Evolutionary conservation across 2,888 invertebrate genomes (phyloP), one percentile per base, ranked within the genome.

Genomic region (Ephialtes manifestator): DNA sequence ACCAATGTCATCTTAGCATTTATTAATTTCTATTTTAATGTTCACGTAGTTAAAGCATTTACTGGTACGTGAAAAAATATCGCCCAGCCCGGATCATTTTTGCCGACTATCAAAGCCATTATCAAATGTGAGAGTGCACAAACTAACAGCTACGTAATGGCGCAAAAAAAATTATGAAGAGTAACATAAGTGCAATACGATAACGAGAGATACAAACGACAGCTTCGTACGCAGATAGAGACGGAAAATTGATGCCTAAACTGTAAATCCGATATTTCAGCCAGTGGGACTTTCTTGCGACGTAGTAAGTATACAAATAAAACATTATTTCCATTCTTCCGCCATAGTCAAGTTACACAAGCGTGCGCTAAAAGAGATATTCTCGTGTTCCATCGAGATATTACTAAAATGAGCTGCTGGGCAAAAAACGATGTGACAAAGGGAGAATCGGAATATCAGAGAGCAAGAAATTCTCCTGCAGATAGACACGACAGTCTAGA

Each of bases 371-470:
- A 65, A 65, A 71, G 24, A 39, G 58, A 60, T 77, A 58, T 24
- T 46, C 58, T 58, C 43, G 43, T 58, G 72, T 53, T 63, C 60
- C 81, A 77, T 51, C 39, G 20, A 39, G 18, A 53, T 65, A 77
- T 51, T 28, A 51, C 43, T 4, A 43, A 60, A 81, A 20, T 67
- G 28, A 35, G 31, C 68, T 10, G 58, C 20, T 43, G 63, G 11
- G 53, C 39, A 18, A 51, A 43, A 63, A 28, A n/a, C 51, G 51
- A 13, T 24, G 1, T 28, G 48, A 60, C 46, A n/a, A 60, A 67
- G 51, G 48, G 60, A 67, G 58, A 43, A 77, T 74, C 51, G n/a
- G 55, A 83, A 78, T 82, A 77, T 78, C 78, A 74, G 43, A 72
- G 71, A 78, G 46, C 78, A 55, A 46, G 60, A 43, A 65, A 71